Evolutionary conservation across 2,113 vertebrate genomes (phyloP).

Genomic region (Donacobius atricapilla): DNA sequence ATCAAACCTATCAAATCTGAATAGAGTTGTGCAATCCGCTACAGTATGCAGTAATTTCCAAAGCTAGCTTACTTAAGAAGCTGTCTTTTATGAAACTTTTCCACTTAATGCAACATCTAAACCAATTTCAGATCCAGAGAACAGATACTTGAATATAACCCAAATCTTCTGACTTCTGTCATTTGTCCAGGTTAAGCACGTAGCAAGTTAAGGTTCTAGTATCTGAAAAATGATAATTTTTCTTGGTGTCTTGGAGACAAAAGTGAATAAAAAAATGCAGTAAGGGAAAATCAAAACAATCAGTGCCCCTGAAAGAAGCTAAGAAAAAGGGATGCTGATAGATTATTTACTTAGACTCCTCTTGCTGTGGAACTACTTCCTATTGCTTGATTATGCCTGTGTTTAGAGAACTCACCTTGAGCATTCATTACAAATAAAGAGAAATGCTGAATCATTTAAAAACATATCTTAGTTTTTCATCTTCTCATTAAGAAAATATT

Average conservation of each 20-base stretch:
- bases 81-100: neutral
- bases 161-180: neutral
- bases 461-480: neutral
- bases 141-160: neutral
- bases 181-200: neutral
- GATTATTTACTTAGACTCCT: neutral
- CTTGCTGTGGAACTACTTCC: neutral
- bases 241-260: neutral
- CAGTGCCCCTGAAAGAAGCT: neutral
- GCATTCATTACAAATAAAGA: neutral
- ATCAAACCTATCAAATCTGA: neutral
- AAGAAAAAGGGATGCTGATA: neutral
- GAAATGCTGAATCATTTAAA: neutral
- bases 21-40: neutral
- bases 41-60: neutral
- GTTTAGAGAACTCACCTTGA: neutral
- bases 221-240: neutral
- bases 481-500: neutral
- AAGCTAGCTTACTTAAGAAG: neutral
- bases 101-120: neutral
- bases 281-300: neutral
- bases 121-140: neutral
- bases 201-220: neutral
- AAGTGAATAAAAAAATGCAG: neutral
- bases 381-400: neutral